Conservation (phyloP, 1,140 invertebrate species). For the Habropoda laboriosa region DNA sequence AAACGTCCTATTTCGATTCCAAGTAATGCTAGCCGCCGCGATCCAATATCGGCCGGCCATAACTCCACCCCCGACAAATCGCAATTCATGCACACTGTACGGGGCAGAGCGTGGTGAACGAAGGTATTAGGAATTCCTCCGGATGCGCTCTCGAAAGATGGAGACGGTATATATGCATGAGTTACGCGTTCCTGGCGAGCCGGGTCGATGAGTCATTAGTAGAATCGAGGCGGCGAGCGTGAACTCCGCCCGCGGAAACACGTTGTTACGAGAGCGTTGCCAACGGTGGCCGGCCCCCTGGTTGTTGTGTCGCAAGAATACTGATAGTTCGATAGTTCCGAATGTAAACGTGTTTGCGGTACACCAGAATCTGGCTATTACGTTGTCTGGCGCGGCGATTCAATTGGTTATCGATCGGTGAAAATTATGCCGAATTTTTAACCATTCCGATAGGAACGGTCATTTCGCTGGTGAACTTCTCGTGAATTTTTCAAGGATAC, state of each 20-base stretch:
- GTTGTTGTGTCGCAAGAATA: constrained; percentile 32
- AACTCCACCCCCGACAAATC: constrained; percentile 40
- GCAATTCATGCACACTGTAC: not conserved
- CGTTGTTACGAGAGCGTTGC: constrained; percentile 12
- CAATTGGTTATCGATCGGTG: not conserved
- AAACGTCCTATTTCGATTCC: constrained; percentile 34
- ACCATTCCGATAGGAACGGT: no score
- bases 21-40: constrained; percentile 37
- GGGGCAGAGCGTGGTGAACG: not conserved
- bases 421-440: not conserved
- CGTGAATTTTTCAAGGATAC: no score
- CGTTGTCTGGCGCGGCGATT: not conserved
- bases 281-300: not conserved
- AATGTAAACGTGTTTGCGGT: constrained; percentile 14
- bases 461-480: no score
- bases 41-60: constrained; percentile 45
- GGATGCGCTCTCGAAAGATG: constrained; percentile 41
- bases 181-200: constrained; percentile 33
- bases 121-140: constrained; percentile 48
- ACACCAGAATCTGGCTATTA: not conserved
- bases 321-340: constrained; percentile 27
- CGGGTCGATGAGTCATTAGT: constrained; percentile 55
- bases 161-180: constrained; percentile 13
- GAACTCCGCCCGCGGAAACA: constrained; percentile 10
- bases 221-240: constrained; percentile 32